Base-by-base conservation (phyloP, 2,888 invertebrate species). In the Amphipyra tragopoginis region DNA sequence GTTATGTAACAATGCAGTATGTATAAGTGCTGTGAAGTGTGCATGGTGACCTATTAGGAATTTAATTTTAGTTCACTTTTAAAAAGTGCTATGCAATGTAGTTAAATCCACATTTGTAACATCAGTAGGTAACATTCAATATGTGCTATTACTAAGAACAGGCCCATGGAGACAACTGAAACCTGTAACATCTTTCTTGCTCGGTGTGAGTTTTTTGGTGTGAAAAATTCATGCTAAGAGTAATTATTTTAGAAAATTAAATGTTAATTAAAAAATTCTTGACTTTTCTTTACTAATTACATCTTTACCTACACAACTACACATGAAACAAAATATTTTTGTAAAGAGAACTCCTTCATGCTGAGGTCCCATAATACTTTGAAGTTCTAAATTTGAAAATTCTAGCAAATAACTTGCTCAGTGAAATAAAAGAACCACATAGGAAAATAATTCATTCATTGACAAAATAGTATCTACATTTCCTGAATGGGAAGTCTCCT, bases 181-280 rank as follows among this genome's bases (percentile, higher is more conserved):
- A 57, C 59, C 65, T 78, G 80, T 74, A 77, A 72, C 74, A 72
- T 77, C 81, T 59, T 64, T 77, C 76, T 57, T 65, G 77, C 90
- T 92, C 89, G 85, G 89, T 86, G 81, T 90, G 90, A 88, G 75
- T 90, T 93, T 93, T 93, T 91, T 90, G 81, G 76, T 66, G 72
- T 74, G 85, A 91, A 93, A 94, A 94, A 89, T 87, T 90, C 91
- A 89, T 81, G 74, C 85, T 63, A 66, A 75, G 93, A 92, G 92
- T 86, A 82, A 88, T 85, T 56, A 89, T 88, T 90, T 88, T 92
- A 92, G 89, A 84, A 83, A 87, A 85, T 75, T 73, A 79, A 84
- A 89, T 86, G 84, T 85, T 82, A 82, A 85, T 87, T 85, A 85
- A 82, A 80, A 62, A 57, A 43, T 54, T 72, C 51, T 71, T 71